A percentile compares a stretch with the other conserved stretches of the same genome.
Evolutionary conservation across 2,797 vertebrate genomes (phyloP).

Genomic region (Phalloptychus januarius): DNA sequence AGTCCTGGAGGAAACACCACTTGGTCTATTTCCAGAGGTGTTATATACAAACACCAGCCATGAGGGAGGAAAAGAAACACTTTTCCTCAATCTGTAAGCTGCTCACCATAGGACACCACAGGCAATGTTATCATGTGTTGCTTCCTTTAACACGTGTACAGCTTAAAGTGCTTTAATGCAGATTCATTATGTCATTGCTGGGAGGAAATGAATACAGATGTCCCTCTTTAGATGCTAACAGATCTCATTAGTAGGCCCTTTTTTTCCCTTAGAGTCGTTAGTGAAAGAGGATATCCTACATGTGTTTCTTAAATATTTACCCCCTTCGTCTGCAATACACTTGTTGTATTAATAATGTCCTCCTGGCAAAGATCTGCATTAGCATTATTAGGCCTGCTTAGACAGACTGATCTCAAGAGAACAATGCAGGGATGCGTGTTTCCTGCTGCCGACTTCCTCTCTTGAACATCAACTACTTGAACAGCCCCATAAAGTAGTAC

Average conservation of each 20-base stretch:
- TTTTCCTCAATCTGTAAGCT: conserved; percentile 23
- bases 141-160: conserved; percentile 65
- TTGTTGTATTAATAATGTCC: conserved; percentile 53
- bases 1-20: conserved; percentile 30
- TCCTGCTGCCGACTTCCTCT: conserved; percentile 45
- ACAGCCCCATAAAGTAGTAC: conserved; percentile 27
- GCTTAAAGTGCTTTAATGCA: conserved; percentile 61
- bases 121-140: conserved; percentile 46
- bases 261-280: conserved; percentile 45
- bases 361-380: conserved; percentile 41
- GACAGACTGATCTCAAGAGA: conserved; percentile 42
- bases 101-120: conserved; percentile 34
- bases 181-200: conserved; percentile 75
- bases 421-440: conserved; percentile 36
- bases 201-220: conserved; percentile 75
- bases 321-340: conserved; percentile 50
- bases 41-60: conserved; percentile 47
- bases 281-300: conserved; percentile 59
- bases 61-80: conserved; percentile 17
- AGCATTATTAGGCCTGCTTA: conserved; percentile 28
- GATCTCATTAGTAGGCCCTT: conserved; percentile 63
- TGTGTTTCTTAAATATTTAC: conserved; percentile 70
- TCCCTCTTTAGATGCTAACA: conserved; percentile 69
- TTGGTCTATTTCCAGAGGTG: conserved; percentile 65
- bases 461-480: conserved; percentile 23